These are phyloP conservation scores for Drosophila kanekoi DNA, from an alignment of 2,888 invertebrate genomes.

Conservation along the genomic window DNA sequence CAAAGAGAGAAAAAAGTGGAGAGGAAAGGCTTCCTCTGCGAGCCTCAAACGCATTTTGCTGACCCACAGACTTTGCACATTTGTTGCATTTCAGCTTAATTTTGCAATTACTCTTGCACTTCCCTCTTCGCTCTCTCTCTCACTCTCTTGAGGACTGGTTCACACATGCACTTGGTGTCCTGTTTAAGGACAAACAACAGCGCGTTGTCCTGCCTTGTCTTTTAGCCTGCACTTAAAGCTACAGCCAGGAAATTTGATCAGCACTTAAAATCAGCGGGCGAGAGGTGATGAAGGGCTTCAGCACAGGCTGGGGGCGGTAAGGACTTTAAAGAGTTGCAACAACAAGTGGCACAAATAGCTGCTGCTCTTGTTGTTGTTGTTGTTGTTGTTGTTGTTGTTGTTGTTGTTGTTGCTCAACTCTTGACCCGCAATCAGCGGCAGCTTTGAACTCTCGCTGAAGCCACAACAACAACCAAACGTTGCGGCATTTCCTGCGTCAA, in stretches of 20 bases:
- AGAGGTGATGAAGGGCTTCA: background rate
- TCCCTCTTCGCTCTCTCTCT: background rate
- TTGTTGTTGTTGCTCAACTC: slow-evolving; percentile 48
- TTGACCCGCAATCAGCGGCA: slow-evolving; percentile 73
- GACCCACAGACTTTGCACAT: slow-evolving; percentile 32
- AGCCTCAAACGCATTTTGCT: background rate
- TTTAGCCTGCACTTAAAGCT: slow-evolving; percentile 63
- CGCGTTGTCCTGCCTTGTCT: slow-evolving; percentile 35
- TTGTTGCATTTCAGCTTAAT: slow-evolving; percentile 65
- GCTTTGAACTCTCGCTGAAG: slow-evolving; percentile 57
- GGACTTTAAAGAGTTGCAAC: slow-evolving; percentile 49
- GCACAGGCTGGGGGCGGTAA: slow-evolving; percentile 3
- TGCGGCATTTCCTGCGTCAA: slow-evolving; percentile 76
- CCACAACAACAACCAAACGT: slow-evolving; percentile 23
- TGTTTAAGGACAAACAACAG: slow-evolving; percentile 62
- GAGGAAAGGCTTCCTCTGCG: slow-evolving; percentile 23
- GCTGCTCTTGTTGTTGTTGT: slow-evolving; percentile 14
- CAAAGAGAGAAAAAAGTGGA: no score
- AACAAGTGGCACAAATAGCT: slow-evolving; percentile 57
- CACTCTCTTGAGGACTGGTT: background rate
- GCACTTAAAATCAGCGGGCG: slow-evolving; percentile 52
- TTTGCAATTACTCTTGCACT: slow-evolving; percentile 57
- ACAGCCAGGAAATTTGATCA: slow-evolving; percentile 78
- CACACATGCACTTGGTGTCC: slow-evolving; percentile 46
- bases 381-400: slow-evolving; percentile 19